Base-by-base conservation (phyloP, 2,888 invertebrate species). In the Quadroppia sp. region DNA sequence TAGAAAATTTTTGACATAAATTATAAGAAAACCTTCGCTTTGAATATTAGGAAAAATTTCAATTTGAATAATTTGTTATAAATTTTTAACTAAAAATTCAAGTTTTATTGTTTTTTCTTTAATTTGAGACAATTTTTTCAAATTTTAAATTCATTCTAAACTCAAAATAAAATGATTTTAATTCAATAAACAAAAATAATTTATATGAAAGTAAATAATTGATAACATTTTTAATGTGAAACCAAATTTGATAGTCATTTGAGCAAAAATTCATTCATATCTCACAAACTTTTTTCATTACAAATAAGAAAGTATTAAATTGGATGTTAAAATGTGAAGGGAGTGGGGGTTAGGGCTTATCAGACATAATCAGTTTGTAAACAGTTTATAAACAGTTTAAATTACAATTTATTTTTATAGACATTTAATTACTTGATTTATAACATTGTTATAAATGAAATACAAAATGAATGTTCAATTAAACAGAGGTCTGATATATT, bases 371-470 rank as follows among this genome's bases (percentile, higher is more conserved):
- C 64, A 64, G 64, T 64, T 64, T 64, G 64, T 32, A 40, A 64
- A 69, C 45, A 28, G 15, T n/a, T n/a, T n/a, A n/a, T n/a, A n/a
- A n/a, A n/a, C n/a, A 59, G 59, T 69, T 69, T 69, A 69, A 40
- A 64, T 64, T 69, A 23, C 45, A 69, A 69, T 69, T 69, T 42
- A 69, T 15, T 69, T 69, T 69, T 64, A 64, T 64, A 69, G 32
- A 45, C 40, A 36, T 69, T 69, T 69, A 69, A 69, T 69, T 40
- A 45, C 69, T 69, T 69, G 45, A 69, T 69, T 69, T 69, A 69
- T 69, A 45, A 45, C 69, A 69, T 45, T 69, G 69, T 69, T 40
- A 23, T 32, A 28, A 32, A 32, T 59, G 59, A 32, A 67, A 32
- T 67, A 28, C 23, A 7, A 9, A 59, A 28, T 59, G 9, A 69